A percentile compares a stretch with the other conserved stretches of the same genome.
phyloP scores from a whole-genome alignment of 1,140 invertebrate species.

The Chrysomallon squamiferum region DNA sequence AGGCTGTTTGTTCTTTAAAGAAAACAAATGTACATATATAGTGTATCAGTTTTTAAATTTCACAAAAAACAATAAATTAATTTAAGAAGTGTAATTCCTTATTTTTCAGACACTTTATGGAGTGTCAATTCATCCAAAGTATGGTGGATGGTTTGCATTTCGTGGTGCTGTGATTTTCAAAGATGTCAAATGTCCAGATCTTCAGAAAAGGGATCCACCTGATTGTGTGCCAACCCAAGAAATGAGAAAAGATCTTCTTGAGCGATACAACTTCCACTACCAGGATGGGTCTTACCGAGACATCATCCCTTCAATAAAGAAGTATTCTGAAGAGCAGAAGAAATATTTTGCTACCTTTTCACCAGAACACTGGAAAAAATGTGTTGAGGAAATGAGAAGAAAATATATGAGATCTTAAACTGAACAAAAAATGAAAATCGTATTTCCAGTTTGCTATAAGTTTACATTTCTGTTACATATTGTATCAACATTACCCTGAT shows the following conservation, averaged over 20 bases:
- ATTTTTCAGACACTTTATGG: slow-evolving; percentile 65
- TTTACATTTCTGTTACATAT: no score
- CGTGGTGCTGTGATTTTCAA: slow-evolving; percentile 67
- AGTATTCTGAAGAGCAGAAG: slow-evolving; percentile 67
- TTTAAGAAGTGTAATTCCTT: no score
- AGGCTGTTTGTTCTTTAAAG: no score
- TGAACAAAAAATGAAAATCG: no score
- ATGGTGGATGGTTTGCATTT: slow-evolving; percentile 71
- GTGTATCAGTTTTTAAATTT: no score
- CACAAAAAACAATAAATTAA: no score
- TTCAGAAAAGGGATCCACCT: slow-evolving; percentile 38
- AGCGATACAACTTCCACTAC: slow-evolving; percentile 65
- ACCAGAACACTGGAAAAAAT: slow-evolving; percentile 60
- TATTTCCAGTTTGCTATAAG: no score
- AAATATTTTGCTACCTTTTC: slow-evolving; percentile 67
- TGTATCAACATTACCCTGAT: no score
- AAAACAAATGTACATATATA: no score
- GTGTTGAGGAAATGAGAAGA: slow-evolving; percentile 25
- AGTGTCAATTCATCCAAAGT: slow-evolving; percentile 68
- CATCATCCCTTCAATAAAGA: slow-evolving; percentile 59
- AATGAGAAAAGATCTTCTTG: slow-evolving; percentile 60
- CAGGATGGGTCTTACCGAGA: slow-evolving; percentile 67
- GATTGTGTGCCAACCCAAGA: slow-evolving; percentile 58
- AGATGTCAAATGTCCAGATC: slow-evolving; percentile 49
- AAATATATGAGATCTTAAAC: neutral